Conservation (phyloP, 2,888 invertebrate species). For the Labia minor region DNA sequence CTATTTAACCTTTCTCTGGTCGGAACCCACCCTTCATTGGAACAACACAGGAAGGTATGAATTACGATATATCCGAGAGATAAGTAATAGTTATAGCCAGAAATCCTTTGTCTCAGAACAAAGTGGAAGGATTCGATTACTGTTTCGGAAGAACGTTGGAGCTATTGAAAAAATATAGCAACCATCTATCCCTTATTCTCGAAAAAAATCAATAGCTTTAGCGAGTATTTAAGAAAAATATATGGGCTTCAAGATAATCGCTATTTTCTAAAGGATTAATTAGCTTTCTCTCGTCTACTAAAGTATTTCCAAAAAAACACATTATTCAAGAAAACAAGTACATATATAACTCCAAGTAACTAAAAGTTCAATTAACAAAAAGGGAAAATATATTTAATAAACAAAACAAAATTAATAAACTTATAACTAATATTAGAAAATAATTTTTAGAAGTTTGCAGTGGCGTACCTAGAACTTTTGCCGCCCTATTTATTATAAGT, state of each 20-base stretch:
- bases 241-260: neutral
- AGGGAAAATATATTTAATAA: no score
- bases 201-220: neutral
- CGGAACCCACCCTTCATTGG: neutral
- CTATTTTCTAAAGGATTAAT: no score
- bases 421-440: no score
- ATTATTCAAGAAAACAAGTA: no score
- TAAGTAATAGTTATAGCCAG: slow-evolving; percentile 13
- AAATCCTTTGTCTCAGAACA: slow-evolving; percentile 13
- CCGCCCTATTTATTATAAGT: no score
- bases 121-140: slow-evolving; percentile 13
- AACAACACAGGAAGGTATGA: slow-evolving; percentile 7
- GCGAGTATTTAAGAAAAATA: neutral
- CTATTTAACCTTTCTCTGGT: neutral
- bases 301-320: no score
- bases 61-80: slow-evolving; percentile 13
- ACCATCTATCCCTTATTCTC: neutral
- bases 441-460: no score
- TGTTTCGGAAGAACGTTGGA: neutral
- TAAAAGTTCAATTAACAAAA: no score
- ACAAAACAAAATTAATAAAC: no score
- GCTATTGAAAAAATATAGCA: neutral
- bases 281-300: no score
- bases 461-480: no score
- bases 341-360: no score